phyloP scores from a whole-genome alignment of 2,113 vertebrate species.

The Xiphias gladius region DNA sequence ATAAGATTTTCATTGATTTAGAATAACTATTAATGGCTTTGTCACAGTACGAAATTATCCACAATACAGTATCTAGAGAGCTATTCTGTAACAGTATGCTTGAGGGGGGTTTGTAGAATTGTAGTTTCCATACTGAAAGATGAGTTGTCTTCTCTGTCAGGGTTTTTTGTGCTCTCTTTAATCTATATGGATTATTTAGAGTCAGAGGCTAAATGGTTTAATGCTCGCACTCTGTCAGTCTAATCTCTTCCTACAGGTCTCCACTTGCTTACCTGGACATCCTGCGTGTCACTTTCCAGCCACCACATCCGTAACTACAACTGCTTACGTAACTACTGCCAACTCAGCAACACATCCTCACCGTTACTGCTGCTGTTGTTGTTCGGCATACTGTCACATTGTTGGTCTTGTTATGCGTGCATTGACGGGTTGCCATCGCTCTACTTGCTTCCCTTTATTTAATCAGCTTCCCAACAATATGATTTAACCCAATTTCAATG shows the following conservation, averaged over 20 bases:
- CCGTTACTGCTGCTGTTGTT: not conserved
- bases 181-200: conserved; percentile 59
- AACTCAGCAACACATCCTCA: not conserved
- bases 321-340: conserved; percentile 17
- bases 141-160: conserved; percentile 26
- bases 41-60: not conserved
- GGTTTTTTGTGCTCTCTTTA: conserved; percentile 3
- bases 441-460: conserved; percentile 36
- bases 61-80: not conserved
- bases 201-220: conserved; percentile 65
- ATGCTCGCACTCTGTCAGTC: conserved; percentile 36
- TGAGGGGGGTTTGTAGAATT: not conserved
- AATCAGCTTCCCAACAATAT: conserved; percentile 48
- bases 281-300: conserved; percentile 35
- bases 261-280: conserved; percentile 30
- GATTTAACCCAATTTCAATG: conserved; percentile 50
- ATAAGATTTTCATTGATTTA: too few species aligned
- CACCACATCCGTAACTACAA: conserved; percentile 28
- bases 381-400: conserved; percentile 38
- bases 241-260: conserved; percentile 63
- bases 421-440: conserved; percentile 28
- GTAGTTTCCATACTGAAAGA: not conserved
- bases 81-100: not conserved
- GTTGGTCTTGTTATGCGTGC: conserved; percentile 35
- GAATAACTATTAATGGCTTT: too few species aligned